phyloP scores from a whole-genome alignment of 2,797 vertebrate species.

The Leucoraja ocellata region DNA sequence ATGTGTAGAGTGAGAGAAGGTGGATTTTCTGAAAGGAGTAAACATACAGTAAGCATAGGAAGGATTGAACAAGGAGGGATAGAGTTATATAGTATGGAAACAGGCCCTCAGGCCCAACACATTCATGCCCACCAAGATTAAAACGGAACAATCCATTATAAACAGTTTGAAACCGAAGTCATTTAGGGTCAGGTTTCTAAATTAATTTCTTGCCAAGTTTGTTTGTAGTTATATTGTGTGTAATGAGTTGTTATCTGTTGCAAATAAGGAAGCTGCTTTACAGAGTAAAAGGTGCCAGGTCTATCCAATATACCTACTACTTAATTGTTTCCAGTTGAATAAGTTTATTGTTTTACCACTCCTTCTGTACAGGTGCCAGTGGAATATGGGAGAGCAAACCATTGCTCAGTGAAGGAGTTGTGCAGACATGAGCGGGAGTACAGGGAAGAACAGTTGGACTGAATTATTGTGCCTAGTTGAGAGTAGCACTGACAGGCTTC shows the following conservation, averaged over 20 bases:
- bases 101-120: no score
- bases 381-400: background rate
- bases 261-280: no score
- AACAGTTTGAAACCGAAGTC: background rate
- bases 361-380: background rate
- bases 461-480: background rate
- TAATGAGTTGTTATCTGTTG: no score
- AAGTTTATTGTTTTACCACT: background rate
- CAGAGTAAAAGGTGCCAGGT: no score
- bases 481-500: background rate
- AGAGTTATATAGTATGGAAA: background rate
- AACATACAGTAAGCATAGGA: background rate
- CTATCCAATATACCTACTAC: no score
- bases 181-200: background rate
- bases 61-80: background rate
- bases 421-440: background rate
- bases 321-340: background rate
- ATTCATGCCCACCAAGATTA: background rate
- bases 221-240: no score
- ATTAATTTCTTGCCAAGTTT: background rate
- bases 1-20: background rate
- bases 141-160: background rate
- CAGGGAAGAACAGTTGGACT: background rate
- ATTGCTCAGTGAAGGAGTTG: background rate
- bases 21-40: background rate